phyloP scores from a whole-genome alignment of 2,113 vertebrate genomes.

The Heliornis fulica region DNA sequence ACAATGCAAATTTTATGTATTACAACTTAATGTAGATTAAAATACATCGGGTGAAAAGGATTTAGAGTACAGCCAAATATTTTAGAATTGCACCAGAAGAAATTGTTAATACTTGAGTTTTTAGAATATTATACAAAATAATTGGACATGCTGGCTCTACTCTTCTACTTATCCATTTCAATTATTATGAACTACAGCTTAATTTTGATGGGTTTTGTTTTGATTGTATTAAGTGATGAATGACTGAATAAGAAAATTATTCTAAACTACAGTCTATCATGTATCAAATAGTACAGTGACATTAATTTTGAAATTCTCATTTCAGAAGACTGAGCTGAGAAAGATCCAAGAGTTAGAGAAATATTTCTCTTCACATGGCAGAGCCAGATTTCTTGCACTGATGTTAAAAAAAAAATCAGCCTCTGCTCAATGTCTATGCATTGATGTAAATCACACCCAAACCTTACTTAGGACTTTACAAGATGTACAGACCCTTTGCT shows the following conservation, averaged over 20 bases:
- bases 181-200: neutral
- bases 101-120: fast-evolving
- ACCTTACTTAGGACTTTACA: neutral
- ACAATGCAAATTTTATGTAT: neutral
- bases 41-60: neutral
- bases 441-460: neutral
- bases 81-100: no score
- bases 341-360: neutral
- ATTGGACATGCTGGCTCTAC: fast-evolving
- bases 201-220: neutral
- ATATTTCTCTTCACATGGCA: neutral
- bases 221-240: neutral
- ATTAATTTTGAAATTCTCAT: neutral
- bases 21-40: neutral
- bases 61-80: neutral
- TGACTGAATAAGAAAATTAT: neutral
- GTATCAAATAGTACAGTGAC: neutral
- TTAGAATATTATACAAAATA: neutral
- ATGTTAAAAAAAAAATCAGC: neutral
- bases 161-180: neutral
- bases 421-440: neutral
- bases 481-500: neutral
- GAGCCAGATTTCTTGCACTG: neutral
- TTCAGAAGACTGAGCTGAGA: neutral
- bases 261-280: neutral